Base-by-base conservation (phyloP, 2,888 invertebrate genomes). In the Phengaris alcon region DNA sequence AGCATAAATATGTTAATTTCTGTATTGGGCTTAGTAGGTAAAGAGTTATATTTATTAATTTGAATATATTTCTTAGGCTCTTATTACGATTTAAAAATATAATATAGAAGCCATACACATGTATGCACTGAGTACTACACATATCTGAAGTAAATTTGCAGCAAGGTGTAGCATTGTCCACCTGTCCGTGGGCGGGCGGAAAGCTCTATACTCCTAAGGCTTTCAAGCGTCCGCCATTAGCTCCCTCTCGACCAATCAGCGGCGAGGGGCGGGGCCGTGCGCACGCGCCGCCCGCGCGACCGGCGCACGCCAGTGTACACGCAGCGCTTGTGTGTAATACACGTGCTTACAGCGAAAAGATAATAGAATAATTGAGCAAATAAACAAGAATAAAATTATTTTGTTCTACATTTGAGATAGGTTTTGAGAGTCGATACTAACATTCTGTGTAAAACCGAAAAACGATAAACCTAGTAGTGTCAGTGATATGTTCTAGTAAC, bases 181-280 rank as follows among this genome's bases (percentile, higher is more conserved):
- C 89, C 89, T 90, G 90, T 88, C 88, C 83, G 82, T 80, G 84
- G 90, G 91, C 88, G 91, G 91, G 86, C 86, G 89, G 87, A 87
- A 90, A 91, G 89, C 88, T 89, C 82, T 48, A 48, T 8, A 48
- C 48, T 48, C 35, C 35, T 3, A 1, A 87, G 87, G 85, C 76
- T 89, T 91, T 86, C 82, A 81, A 82, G 81, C 80, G 75, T 64
- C 82, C 82, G 80, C 87, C 85, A 91, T 92, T 93, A 86, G 92
- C 81, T 80, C 78, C 68, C 51, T 8, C 15, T 55, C 80, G 68
- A 79, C 92, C 91, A 92, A 93, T 92, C 81, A 82, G 76, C 77
- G 54, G 68, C 3, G 75, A 78, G 82, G 80, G 93, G 93, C 87
- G 92, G 80, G 85, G 84, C 81, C 74, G 75, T 87, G 93, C 91